Evolutionary conservation across 2,797 vertebrate species (phyloP), one percentile per base, ranked within the genome.

Genomic region (Oryzias dopingdopingensis): DNA sequence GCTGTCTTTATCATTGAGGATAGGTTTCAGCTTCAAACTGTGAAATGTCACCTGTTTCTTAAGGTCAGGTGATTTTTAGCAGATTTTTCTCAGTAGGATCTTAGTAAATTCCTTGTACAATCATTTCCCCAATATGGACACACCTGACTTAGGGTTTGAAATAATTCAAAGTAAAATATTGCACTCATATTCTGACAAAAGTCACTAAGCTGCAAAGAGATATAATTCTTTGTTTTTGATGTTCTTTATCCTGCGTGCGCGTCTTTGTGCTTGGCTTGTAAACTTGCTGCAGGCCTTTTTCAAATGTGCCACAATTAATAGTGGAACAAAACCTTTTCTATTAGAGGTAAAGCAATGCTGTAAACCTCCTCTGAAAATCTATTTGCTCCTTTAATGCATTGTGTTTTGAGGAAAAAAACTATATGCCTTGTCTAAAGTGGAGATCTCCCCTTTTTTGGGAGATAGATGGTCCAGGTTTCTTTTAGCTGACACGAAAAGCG

Each of bases 41-140:
- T 70, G 67, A 88, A 87, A 88, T 89, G 80, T 79, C 84, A 82
- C 64, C 58, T 83, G 56, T 71, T 76, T 77, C 70, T 82, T 77
- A 84, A 87, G 83, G 83, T 88, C 84, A 88, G 56, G 68, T 57
- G 66, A 71, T 81, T 78, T 77, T 81, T 56, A 65, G 59, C 48
- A 56, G 69, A 74, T 81, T 66, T 79, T 80, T 82, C 72, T 79
- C 67, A 82, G 82, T 71, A 81, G 66, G 49, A 70, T 73, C 72
- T 85, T 67, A 75, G 62, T 51, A 65, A 76, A 64, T 72, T 52
- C 37, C 61, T 58, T 64, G 59, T 52, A 56, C 52, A 67, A 79
- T 76, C 64, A 81, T 79, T 64, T 18, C 59, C 51, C 56, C 61
- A 7, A 22, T 29, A 59, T 49, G 12, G 6, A 56, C 51, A 50